A percentile compares a stretch with the other conserved stretches of the same genome.
Evolutionary conservation across 2,888 invertebrate genomes (phyloP).

Genomic region (Falcaria lacertinaria): DNA sequence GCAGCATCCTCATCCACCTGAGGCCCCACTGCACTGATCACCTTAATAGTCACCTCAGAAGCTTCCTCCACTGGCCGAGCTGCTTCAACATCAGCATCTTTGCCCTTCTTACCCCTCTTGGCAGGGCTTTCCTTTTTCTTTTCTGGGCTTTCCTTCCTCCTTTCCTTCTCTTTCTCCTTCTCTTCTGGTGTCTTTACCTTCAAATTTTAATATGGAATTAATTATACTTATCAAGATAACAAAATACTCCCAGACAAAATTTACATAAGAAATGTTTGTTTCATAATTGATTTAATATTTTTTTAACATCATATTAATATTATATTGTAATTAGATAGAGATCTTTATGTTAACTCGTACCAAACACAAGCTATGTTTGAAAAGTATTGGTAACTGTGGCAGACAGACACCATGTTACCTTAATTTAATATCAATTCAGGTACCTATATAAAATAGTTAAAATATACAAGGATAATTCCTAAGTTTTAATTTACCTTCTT

Average conservation of each 20-base stretch:
- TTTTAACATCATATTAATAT: too few relatives aligned
- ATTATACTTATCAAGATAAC: neutral
- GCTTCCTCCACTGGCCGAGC: constrained; percentile 40
- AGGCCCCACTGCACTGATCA: constrained; percentile 64
- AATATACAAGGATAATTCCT: too few relatives aligned
- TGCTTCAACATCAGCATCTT: constrained; percentile 66
- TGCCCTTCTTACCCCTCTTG: constrained; percentile 67
- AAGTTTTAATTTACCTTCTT: constrained; percentile 81
- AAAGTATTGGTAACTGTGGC: too few relatives aligned
- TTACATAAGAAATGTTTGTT: too few relatives aligned
- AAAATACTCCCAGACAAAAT: too few relatives aligned
- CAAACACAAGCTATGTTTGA: too few relatives aligned
- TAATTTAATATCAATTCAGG: too few relatives aligned
- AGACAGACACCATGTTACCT: too few relatives aligned
- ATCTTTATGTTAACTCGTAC: too few relatives aligned
- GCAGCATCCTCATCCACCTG: constrained; percentile 63
- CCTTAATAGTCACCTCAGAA: constrained; percentile 62
- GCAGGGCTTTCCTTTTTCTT: constrained; percentile 70
- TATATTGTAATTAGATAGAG: too few relatives aligned
- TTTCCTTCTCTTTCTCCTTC: constrained; percentile 75
- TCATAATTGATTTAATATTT: too few relatives aligned
- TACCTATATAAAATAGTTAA: too few relatives aligned
- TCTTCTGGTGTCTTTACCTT: constrained; percentile 82
- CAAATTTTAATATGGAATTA: neutral
- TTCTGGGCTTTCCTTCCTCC: constrained; percentile 78